Evolutionary conservation across 2,888 invertebrate species (phyloP).

Genomic region (Oscheius onirici): DNA sequence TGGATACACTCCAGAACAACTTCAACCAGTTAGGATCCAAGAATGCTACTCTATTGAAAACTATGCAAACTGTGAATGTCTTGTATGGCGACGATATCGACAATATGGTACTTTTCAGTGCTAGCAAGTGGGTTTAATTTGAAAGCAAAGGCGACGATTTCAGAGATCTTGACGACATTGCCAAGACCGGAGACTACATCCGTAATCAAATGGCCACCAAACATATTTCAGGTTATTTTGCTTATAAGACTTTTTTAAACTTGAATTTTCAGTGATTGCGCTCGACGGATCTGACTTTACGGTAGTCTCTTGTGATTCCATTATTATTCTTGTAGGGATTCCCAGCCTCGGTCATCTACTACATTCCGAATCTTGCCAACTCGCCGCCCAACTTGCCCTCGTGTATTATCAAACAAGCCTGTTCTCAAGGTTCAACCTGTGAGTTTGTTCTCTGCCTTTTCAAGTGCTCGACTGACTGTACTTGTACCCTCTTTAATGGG

Average conservation of each 20-base stretch:
- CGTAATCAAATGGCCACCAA: neutral
- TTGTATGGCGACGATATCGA: neutral
- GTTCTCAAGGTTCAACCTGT: conserved; percentile 12
- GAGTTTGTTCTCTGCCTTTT: conserved; percentile 4
- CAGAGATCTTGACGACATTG: conserved; percentile 8
- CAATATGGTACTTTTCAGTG: conserved; percentile 5
- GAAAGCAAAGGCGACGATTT: neutral
- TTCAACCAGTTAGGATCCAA: neutral
- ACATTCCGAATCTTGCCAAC: neutral
- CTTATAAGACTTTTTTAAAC: no score
- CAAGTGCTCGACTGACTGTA: conserved; percentile 16
- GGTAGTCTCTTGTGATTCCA: neutral
- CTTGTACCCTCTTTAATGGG: no score
- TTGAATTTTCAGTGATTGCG: neutral
- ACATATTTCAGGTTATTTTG: neutral
- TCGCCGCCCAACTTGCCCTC: conserved; percentile 20
- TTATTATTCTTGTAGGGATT: conserved; percentile 3
- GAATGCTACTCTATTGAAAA: neutral
- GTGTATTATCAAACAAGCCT: conserved; percentile 22
- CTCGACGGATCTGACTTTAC: conserved; percentile 9
- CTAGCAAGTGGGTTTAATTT: conserved; percentile 1
- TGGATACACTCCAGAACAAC: neutral
- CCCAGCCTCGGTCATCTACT: conserved; percentile 19
- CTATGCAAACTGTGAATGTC: neutral
- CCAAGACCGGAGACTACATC: conserved; percentile 1